Percentiles rank a stretch among this genome's conserved stretches.
Conservation (phyloP, 2,113 vertebrate species). For the Indicator indicator region DNA sequence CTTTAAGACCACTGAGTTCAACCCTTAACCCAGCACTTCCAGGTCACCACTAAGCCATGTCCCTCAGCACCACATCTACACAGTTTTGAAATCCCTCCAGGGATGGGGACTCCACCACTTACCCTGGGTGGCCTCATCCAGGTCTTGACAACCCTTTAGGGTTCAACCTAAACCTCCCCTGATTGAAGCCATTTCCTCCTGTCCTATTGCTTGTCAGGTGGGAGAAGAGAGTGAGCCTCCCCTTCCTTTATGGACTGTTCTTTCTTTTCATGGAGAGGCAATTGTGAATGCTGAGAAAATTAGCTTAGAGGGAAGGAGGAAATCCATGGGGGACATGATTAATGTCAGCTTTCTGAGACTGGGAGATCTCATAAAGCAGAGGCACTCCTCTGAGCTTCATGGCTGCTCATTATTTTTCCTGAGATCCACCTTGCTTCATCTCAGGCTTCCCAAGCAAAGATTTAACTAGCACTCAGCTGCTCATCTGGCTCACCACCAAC, state of each 20-base stretch:
- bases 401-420: fast-evolving
- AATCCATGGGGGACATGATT: not conserved
- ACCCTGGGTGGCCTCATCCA: too few relatives aligned
- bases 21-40: too few relatives aligned
- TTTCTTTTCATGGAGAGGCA: not conserved
- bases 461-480: not conserved
- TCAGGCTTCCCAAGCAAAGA: not conserved
- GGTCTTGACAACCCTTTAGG: too few relatives aligned
- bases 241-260: not conserved
- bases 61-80: too few relatives aligned
- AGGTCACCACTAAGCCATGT: too few relatives aligned
- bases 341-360: not conserved
- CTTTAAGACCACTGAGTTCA: too few relatives aligned
- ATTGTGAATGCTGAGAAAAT: fast-evolving
- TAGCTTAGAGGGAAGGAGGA: not conserved
- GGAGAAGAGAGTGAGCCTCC: too few relatives aligned
- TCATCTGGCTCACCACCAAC: not conserved
- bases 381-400: not conserved
- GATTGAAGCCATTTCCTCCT: too few relatives aligned
- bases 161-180: too few relatives aligned
- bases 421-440: not conserved
- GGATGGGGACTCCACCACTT: too few relatives aligned
- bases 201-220: too few relatives aligned
- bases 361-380: fast-evolving
- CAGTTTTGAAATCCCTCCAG: too few relatives aligned